phyloP scores from a whole-genome alignment of 2,797 vertebrate genomes.

The Tapirus indicus region DNA sequence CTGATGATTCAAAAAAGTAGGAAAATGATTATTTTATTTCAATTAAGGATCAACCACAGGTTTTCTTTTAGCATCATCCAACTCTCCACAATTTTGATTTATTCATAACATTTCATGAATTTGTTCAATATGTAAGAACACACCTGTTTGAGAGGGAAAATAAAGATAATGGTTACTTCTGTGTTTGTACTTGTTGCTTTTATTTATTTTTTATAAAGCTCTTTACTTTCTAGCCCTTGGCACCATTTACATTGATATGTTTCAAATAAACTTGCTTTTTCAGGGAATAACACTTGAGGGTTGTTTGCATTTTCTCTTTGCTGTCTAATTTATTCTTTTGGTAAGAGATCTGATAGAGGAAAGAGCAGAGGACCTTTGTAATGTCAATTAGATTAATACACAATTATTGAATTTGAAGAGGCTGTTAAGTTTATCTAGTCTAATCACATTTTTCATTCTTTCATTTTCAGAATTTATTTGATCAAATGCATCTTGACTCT shows the following conservation, averaged over 20 bases:
- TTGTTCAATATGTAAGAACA: neutral
- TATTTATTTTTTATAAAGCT: neutral
- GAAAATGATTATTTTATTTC: slow-evolving; percentile 24
- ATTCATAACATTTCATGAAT: neutral
- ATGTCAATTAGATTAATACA: neutral
- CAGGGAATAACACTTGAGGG: neutral
- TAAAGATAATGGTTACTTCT: neutral
- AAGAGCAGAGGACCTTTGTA: neutral
- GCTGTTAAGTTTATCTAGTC: neutral
- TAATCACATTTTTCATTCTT: neutral
- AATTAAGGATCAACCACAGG: neutral
- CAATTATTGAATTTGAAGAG: neutral
- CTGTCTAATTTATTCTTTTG: slow-evolving; percentile 20
- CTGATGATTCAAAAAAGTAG: neutral
- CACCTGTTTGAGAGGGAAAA: neutral
- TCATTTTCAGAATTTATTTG: slow-evolving; percentile 35
- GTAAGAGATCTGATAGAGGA: neutral
- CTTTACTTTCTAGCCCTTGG: neutral
- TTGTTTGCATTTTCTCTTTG: neutral
- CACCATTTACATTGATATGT: neutral
- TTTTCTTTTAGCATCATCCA: neutral
- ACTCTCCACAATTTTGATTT: neutral
- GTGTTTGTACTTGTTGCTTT: neutral
- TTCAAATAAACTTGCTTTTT: slow-evolving; percentile 9
- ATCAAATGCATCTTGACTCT: neutral